These are phyloP conservation scores for Sphecodes monilicornis DNA, from an alignment of 2,888 invertebrate species.

Conservation along the genomic window DNA sequence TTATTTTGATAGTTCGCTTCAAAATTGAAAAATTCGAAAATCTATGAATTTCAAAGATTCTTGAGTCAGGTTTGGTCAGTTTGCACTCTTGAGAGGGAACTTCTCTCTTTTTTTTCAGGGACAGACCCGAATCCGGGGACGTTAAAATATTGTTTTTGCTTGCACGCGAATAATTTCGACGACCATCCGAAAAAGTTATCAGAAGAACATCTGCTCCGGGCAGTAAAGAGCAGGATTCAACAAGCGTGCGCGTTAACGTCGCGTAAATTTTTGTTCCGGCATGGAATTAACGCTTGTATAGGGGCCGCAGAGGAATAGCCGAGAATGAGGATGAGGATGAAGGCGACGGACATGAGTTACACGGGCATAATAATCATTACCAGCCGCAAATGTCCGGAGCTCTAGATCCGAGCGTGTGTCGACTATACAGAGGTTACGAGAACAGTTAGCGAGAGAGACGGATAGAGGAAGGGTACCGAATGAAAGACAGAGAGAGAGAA, in stretches of 20 bases:
- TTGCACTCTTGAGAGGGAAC: no score
- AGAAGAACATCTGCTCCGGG: slow-evolving; percentile 15
- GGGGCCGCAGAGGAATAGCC: slow-evolving; percentile 53
- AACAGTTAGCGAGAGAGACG: slow-evolving; percentile 35
- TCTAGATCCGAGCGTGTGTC: slow-evolving; percentile 56
- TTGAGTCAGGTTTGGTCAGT: not conserved
- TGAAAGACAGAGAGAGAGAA: not conserved
- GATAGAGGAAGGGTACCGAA: not conserved
- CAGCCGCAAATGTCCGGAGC: slow-evolving; percentile 68
- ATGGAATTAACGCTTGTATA: slow-evolving; percentile 54
- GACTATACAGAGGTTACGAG: slow-evolving; percentile 62
- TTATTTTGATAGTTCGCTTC: no score
- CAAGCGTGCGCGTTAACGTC: not conserved
- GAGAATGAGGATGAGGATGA: slow-evolving; percentile 64
- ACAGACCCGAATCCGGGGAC: no score
- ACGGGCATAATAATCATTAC: slow-evolving; percentile 73
- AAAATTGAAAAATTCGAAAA: not conserved
- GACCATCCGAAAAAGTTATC: not conserved
- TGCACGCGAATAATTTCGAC: not conserved
- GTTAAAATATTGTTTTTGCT: not conserved
- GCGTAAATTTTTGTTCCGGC: slow-evolving; percentile 22
- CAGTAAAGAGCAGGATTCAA: not conserved
- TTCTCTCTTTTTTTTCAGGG: no score
- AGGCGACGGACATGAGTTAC: slow-evolving; percentile 69
- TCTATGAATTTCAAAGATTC: not conserved